Base-by-base conservation (phyloP, 2,113 vertebrate species). In the Mionectes macconnelli region DNA sequence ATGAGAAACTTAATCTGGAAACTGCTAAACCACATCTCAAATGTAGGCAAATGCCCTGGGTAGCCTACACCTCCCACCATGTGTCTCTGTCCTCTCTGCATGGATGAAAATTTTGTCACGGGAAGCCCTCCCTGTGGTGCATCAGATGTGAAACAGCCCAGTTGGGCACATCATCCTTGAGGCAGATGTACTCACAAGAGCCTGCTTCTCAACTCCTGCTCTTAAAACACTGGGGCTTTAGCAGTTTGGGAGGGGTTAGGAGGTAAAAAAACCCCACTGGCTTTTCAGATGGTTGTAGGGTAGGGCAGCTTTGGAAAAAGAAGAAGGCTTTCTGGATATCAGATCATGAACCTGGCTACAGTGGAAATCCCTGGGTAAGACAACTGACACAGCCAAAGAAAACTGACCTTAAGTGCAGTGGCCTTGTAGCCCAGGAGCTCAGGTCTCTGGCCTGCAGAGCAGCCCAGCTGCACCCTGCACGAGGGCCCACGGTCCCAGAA, bases 401-500 rank as follows among this genome's bases (percentile, higher is more conserved):
- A 63, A 16, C 39, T 59, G 64, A 57, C 44, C 25, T 28, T 4
- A 24, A 12, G 42, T 4, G 23, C 45, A 10, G 53, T 30, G 33
- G 25, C 62, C 53, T 15, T 28, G 42, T 10, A 53, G 57, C 20
- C n/a, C 37, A 22, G 16, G 9, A 14, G 53, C 35, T 42, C 35
- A 4, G 6, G 47, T 4, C 8, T 2, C 35, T 31, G 52, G 4
- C 50, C 28, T 28, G 50, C 42, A 40, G 73, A 49, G n/a, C 63
- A 23, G 50, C 35, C 18, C 45, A 16, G 24, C n/a, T 49, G 49
- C 21, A 16, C 37, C 70, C 12, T 33, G 49, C 44, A 17, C 2
- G 0, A 8, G 39, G 18, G 27, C 15, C 9, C 1, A 0, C 8
- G 39, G 19, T 27, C 15, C 11, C 2, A 37, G 55, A 50, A 23